phyloP scores from a whole-genome alignment of 2,797 vertebrate genomes.

The Neostethus bicornis region DNA sequence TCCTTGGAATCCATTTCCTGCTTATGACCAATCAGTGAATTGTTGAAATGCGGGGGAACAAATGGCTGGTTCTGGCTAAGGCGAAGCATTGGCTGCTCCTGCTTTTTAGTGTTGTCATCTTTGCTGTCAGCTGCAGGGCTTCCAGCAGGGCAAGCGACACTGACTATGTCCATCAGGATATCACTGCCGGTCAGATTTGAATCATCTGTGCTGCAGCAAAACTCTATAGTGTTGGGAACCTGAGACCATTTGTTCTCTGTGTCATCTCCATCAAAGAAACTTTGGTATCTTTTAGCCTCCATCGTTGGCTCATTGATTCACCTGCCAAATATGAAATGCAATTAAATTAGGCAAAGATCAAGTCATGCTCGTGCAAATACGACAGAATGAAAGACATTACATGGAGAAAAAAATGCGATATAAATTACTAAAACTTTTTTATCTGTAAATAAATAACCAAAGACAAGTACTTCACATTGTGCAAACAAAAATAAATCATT shows the following conservation, averaged over 20 bases:
- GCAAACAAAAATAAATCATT: too few species aligned
- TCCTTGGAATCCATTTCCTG: constrained; percentile 95
- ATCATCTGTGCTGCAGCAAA: constrained; percentile 82
- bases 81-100: constrained; percentile 83
- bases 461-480: too few species aligned
- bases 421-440: not conserved
- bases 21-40: constrained; percentile 81
- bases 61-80: constrained; percentile 84
- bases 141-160: constrained; percentile 83
- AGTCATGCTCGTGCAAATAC: constrained; percentile 12
- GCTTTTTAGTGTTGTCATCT: constrained; percentile 86
- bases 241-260: constrained; percentile 93
- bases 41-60: constrained; percentile 85
- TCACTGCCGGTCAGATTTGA: constrained; percentile 81
- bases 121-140: constrained; percentile 70
- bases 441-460: too few species aligned
- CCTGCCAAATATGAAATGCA: constrained; percentile 58
- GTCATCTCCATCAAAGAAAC: constrained; percentile 90
- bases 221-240: constrained; percentile 85
- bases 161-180: constrained; percentile 91
- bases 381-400: not conserved
- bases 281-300: constrained; percentile 98
- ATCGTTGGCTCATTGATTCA: constrained; percentile 87
- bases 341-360: constrained; percentile 15
- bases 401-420: constrained; percentile 4